Base-by-base conservation (phyloP, 2,888 invertebrate genomes). In the Melinaea marsaeus region DNA sequence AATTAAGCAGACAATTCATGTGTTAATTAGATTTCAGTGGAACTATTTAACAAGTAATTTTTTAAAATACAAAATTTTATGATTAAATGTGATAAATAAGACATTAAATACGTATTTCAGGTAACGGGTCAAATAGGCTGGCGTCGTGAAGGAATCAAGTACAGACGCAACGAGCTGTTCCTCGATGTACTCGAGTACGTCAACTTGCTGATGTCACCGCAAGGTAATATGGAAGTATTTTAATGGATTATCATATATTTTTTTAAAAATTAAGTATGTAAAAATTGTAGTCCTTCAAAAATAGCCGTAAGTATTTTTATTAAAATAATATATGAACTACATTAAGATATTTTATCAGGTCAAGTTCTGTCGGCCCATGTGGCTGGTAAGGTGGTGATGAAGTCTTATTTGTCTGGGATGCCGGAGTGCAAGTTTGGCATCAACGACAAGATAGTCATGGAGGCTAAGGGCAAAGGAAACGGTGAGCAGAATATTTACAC, bases 381-480 rank as follows among this genome's bases (percentile, higher is more conserved):
- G 48, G 99, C 99, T 35, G 99, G 99, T 61, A 98, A 99, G 86
- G 98, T 99, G 61, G 98, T 99, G 47, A 99, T 99, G 99, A 99
- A 99, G 91, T 98, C 99, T 0, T 99, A 99, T 84, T 91, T 99
- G 66, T 99, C 99, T 34, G 99, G 99, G 45, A 99, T 99, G 99
- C 99, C 99, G 0, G 99, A 99, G 86, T 99, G 99, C 92, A 99
- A 99, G 92, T 99, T 97, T 84, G 99, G 99, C 13, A 99, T 99
- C 79, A 99, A 99, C 79, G 99, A 99, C 85, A 99, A 99, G 88
- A 97, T 99, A 65, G 97, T 99, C 5, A 98, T 99, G 97, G 99
- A 99, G 79, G 95, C 96, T 0, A 97, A 97, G 81, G 96, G 96
- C 2, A 95, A 95, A 75, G 94, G 94, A 13, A 93, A 92, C 57